Evolutionary conservation across 1,140 invertebrate species (phyloP), one percentile per base, ranked within the genome.

Genomic region (Saccostrea echinata): DNA sequence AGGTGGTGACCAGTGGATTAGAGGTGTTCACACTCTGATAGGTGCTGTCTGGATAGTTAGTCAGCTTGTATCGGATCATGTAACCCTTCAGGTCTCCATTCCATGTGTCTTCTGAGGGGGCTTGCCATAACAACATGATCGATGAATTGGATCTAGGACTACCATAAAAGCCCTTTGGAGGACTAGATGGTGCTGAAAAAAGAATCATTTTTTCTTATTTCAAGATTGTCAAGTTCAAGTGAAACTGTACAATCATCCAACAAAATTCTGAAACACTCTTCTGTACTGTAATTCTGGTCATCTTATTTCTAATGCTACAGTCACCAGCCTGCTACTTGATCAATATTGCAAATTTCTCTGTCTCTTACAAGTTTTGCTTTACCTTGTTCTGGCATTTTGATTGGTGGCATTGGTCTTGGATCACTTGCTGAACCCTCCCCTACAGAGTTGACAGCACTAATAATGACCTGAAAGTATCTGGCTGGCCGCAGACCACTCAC

Each of bases 101-200:
- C 90, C 98, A 96, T 91, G 98, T 97, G 93, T 98, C 98, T 91
- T 98, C 98, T 8, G 97, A 94, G 0, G 98, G 99, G 27, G 98
- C 97, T 92, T 99, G 98, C 99, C 99, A 99, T 93, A 99, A 98
- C 0, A 98, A 97, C 91, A 99, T 98, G 88, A 99, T 99, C 95
- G 99, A 98, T 0, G 97, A 98, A 16, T 93, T 93, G 3, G 91
- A 88, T 12, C 89, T 80, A 24, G 92, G 90, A 61, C 87, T 92
- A 57, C 93, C 93, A 43, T 90, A 92, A 53, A 94, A 91, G 85
- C 92, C 91, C 33, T 87, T 91, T 16, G 94, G 94, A 35, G 94
- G 90, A 86, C 88, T 91, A 87, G 93, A 93, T 6, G 94, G 94
- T 16, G 94, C 94, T 94, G 88, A 24, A 91, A 91, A 21, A 16